A percentile compares a stretch with the other conserved stretches of the same genome.
These are phyloP conservation scores for Drosophila lowei DNA, from an alignment of 1,140 invertebrate species.

Conservation along the genomic window DNA sequence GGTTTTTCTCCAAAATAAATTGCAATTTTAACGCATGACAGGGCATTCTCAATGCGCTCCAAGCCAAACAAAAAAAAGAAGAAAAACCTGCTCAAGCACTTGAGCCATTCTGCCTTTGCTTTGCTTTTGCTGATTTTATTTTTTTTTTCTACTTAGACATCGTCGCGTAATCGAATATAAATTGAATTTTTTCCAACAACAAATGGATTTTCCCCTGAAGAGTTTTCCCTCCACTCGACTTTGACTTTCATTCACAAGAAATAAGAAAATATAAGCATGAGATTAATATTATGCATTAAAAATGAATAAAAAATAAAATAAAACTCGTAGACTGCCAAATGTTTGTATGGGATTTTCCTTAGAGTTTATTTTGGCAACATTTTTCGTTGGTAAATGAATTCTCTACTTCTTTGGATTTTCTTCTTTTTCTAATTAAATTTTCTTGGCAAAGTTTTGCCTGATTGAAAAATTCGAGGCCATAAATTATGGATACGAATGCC, in stretches of 20 bases:
- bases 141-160: conserved; percentile 67
- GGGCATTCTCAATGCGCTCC: conserved; percentile 67
- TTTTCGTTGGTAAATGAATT: too few relatives aligned
- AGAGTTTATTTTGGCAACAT: conserved; percentile 8
- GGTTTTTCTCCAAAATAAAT: conserved; percentile 49
- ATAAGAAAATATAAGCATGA: conserved; percentile 37
- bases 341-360: too few relatives aligned
- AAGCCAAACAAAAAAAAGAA: conserved; percentile 7
- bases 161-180: conserved; percentile 78
- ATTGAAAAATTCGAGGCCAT: conserved; percentile 4
- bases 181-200: conserved; percentile 73
- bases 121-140: conserved; percentile 20
- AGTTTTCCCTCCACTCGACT: conserved; percentile 46
- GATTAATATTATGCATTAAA: conserved; percentile 77
- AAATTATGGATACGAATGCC: too few relatives aligned
- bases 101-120: conserved; percentile 41
- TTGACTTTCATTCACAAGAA: conserved; percentile 41
- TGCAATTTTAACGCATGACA: conserved; percentile 79
- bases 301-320: conserved; percentile 4
- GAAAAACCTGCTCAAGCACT: conserved; percentile 38
- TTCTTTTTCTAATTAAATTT: conserved; percentile 12
- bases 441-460: neutral
- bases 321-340: too few relatives aligned
- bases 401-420: neutral
- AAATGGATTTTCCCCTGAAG: conserved; percentile 72